Conservation (phyloP, 1,140 invertebrate species). For the Tetragnatha versicolor region DNA sequence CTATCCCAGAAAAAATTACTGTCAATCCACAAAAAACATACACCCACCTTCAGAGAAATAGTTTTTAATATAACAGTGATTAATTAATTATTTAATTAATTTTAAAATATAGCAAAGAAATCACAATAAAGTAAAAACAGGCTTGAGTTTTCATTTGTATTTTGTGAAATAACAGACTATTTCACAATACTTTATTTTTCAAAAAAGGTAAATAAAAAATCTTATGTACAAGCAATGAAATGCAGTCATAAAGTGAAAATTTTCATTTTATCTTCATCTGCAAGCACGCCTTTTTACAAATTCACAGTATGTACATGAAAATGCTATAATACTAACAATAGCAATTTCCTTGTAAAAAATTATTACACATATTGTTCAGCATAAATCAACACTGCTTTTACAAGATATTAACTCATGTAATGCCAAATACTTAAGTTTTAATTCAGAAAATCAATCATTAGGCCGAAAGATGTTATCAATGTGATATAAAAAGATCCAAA, state of each 20-base stretch:
- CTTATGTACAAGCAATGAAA: constrained; percentile 53
- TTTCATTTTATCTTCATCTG: constrained; percentile 49
- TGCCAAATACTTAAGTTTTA: no score
- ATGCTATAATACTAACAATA: constrained; percentile 39
- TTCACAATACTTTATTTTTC: constrained; percentile 53
- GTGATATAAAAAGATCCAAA: no score
- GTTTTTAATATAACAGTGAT: background rate
- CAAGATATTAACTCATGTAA: no score
- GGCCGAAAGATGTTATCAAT: no score
- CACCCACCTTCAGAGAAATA: background rate
- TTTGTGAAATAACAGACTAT: constrained; percentile 34
- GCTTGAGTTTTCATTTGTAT: no score
- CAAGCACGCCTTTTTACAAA: constrained; percentile 48
- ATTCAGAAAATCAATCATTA: no score
- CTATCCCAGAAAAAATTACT: no score
- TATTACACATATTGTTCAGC: constrained; percentile 39
- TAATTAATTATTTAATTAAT: background rate
- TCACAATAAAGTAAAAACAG: no score
- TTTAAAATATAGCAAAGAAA: background rate
- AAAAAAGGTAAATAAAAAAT: constrained; percentile 54
- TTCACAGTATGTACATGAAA: constrained; percentile 55
- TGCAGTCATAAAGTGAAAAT: constrained; percentile 53
- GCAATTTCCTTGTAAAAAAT: constrained; percentile 29
- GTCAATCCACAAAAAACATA: no score
- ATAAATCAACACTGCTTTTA: constrained; percentile 33